Percentiles rank a stretch among this genome's conserved stretches.
These are phyloP conservation scores for Micronycteris hirsuta DNA, from an alignment of 2,113 vertebrate species.

Conservation along the genomic window DNA sequence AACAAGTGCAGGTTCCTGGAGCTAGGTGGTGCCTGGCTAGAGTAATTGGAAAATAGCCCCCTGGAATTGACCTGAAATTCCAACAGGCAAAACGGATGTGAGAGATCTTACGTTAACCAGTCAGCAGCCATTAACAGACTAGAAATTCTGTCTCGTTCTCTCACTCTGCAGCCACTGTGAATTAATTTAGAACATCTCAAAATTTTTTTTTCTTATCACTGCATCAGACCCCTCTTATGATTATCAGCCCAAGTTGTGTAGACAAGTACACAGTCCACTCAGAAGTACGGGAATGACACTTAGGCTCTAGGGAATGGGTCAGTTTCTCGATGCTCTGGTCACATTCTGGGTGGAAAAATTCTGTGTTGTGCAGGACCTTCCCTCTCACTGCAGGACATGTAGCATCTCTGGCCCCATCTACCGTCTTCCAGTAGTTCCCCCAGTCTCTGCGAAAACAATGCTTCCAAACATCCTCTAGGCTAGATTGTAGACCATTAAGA, in stretches of 20 bases:
- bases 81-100: background rate
- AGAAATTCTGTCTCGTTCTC: background rate
- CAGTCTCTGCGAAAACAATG: background rate
- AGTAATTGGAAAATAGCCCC: background rate
- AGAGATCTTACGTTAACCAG: background rate
- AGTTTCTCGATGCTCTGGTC: background rate
- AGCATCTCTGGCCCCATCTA: background rate
- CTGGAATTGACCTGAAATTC: background rate
- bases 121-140: background rate
- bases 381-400: background rate
- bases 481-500: background rate
- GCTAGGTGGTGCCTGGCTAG: background rate
- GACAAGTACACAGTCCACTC: background rate
- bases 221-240: background rate
- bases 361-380: background rate
- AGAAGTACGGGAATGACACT: background rate
- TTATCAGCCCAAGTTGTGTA: background rate
- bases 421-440: background rate
- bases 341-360: background rate
- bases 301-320: background rate
- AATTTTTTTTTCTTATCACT: background rate
- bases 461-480: background rate
- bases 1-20: background rate
- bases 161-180: background rate
- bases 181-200: background rate